Evolutionary conservation across 2,888 invertebrate genomes (phyloP).

Genomic region (Leptinotarsa rubiginosa): DNA sequence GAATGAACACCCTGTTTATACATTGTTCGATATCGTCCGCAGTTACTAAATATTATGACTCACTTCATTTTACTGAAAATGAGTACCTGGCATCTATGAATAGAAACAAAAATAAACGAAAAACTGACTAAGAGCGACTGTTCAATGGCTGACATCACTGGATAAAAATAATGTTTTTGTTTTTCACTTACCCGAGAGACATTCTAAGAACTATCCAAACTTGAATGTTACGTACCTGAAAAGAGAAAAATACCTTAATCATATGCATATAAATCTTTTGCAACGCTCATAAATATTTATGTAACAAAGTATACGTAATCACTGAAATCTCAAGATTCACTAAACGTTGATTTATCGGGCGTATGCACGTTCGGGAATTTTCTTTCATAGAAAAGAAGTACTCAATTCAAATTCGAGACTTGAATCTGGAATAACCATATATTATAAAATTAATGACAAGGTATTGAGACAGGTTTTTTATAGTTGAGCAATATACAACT

Average conservation of each 20-base stretch:
- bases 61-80: background rate
- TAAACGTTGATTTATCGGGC: background rate
- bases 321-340: background rate
- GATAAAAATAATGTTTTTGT: background rate
- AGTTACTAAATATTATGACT: background rate
- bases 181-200: constrained; percentile 9
- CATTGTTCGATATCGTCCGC: too few relatives aligned
- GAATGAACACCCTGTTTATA: background rate
- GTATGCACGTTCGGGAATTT: background rate
- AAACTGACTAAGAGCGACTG: constrained; percentile 4
- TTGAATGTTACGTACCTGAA: constrained; percentile 14
- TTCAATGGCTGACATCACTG: constrained; percentile 8
- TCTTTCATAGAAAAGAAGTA: background rate
- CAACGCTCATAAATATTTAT: constrained; percentile 9
- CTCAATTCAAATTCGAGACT: background rate
- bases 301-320: background rate
- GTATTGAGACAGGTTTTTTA: too few relatives aligned
- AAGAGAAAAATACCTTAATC: constrained; percentile 4
- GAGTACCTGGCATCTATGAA: constrained; percentile 10
- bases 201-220: background rate
- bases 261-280: background rate
- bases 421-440: background rate
- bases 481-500: too few relatives aligned
- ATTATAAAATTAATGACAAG: too few relatives aligned
- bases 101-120: constrained; percentile 20